These are phyloP conservation scores for Zele albiditarsus DNA, from an alignment of 2,888 invertebrate species.

Conservation along the genomic window DNA sequence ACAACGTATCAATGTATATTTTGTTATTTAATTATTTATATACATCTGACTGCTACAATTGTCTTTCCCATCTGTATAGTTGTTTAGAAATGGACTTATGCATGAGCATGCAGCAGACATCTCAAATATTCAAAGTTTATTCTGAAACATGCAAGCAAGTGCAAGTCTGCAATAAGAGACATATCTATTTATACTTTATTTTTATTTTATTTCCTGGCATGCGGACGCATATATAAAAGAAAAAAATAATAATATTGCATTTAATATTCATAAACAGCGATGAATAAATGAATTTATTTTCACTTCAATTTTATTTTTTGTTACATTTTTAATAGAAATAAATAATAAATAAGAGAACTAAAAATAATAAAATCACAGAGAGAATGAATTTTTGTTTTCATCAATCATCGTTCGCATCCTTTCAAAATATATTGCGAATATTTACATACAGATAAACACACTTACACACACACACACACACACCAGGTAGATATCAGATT, in stretches of 20 bases:
- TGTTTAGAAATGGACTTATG: conserved; percentile 58
- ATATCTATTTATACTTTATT: too few relatives aligned
- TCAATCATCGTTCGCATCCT: conserved; percentile 49
- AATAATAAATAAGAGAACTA: neutral
- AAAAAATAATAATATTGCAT: neutral
- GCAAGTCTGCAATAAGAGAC: conserved; percentile 49
- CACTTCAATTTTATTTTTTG: too few relatives aligned
- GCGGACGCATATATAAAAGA: conserved; percentile 36
- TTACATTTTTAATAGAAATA: neutral
- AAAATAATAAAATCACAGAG: neutral
- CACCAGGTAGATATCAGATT: conserved; percentile 63
- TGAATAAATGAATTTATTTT: too few relatives aligned
- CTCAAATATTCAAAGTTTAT: conserved; percentile 63
- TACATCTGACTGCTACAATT: conserved; percentile 3
- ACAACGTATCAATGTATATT: neutral
- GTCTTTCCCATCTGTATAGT: conserved; percentile 48
- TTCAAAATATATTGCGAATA: conserved; percentile 22
- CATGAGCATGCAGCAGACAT: conserved; percentile 68
- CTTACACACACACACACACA: too few relatives aligned
- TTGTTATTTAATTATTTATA: neutral
- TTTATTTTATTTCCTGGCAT: conserved; percentile 46
- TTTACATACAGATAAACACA: too few relatives aligned
- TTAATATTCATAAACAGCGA: neutral
- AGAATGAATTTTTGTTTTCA: conserved; percentile 31
- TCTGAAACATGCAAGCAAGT: conserved; percentile 59